These are phyloP conservation scores for Caloenas nicobarica DNA, from an alignment of 2,113 vertebrate species.

Conservation along the genomic window DNA sequence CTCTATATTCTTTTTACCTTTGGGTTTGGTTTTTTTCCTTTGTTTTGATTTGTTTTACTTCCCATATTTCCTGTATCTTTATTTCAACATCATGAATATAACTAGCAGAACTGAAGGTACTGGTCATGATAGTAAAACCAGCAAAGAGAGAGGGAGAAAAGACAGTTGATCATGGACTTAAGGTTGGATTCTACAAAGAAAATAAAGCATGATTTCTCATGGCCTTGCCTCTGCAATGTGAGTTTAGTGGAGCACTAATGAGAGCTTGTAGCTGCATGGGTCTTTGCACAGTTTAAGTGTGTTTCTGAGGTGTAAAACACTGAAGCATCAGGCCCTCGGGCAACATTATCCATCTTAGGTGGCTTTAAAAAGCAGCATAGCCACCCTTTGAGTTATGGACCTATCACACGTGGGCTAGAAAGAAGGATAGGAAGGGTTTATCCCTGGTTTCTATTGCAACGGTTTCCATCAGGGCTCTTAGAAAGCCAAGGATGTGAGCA, in stretches of 20 bases:
- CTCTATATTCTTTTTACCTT: too few species aligned
- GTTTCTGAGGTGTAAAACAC: background rate
- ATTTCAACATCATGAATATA: background rate
- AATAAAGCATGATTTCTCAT: background rate
- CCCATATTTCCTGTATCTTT: background rate
- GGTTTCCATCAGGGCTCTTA: background rate
- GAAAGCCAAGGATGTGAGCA: background rate
- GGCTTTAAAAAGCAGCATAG: background rate
- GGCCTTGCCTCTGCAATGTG: background rate
- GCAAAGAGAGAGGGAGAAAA: background rate
- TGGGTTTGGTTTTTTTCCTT: background rate
- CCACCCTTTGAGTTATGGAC: background rate
- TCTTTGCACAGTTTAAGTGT: background rate
- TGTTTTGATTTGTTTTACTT: background rate
- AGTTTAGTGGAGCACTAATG: background rate
- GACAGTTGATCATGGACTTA: background rate
- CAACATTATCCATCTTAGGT: background rate
- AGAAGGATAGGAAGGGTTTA: background rate
- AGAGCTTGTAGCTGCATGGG: background rate
- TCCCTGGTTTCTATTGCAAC: background rate
- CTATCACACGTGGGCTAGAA: background rate
- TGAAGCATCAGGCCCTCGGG: background rate
- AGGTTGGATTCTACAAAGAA: background rate
- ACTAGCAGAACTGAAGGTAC: background rate
- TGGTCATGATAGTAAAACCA: background rate